These are phyloP conservation scores for Cromileptes altivelis DNA, from an alignment of 2,113 vertebrate genomes.

Conservation along the genomic window DNA sequence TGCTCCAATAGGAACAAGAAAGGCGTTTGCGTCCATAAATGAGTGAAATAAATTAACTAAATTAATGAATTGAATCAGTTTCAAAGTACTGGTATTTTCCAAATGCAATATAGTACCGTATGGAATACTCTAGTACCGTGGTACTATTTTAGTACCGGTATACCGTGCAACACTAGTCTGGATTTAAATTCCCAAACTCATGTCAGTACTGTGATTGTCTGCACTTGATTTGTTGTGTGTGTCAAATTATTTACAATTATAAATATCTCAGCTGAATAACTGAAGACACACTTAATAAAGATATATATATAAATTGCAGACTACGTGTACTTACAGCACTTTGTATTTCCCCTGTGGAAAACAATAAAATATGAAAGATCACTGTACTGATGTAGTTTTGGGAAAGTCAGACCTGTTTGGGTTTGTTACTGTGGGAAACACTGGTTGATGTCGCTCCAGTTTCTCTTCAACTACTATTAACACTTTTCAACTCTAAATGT, in stretches of 20 bases:
- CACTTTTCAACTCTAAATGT: slow-evolving; percentile 14
- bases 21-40: too few relatives aligned
- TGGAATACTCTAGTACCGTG: too few relatives aligned
- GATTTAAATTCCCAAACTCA: background rate
- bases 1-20: too few relatives aligned
- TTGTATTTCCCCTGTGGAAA: background rate
- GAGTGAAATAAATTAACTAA: too few relatives aligned
- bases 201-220: background rate
- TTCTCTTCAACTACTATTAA: slow-evolving; percentile 58
- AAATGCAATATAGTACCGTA: too few relatives aligned
- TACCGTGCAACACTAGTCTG: too few relatives aligned
- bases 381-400: background rate
- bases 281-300: background rate
- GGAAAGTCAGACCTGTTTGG: background rate
- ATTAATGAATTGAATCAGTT: too few relatives aligned
- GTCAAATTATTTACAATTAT: background rate
- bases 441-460: slow-evolving; percentile 21
- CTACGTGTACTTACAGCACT: background rate
- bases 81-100: too few relatives aligned
- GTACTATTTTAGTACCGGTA: too few relatives aligned
- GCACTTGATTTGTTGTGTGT: background rate
- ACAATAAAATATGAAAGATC: background rate
- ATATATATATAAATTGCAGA: background rate
- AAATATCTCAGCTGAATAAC: too few relatives aligned
- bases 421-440: slow-evolving; percentile 43